Percentiles rank a stretch among this genome's conserved stretches.
Evolutionary conservation across 2,888 invertebrate species (phyloP).

Genomic region (Villa cingulata): DNA sequence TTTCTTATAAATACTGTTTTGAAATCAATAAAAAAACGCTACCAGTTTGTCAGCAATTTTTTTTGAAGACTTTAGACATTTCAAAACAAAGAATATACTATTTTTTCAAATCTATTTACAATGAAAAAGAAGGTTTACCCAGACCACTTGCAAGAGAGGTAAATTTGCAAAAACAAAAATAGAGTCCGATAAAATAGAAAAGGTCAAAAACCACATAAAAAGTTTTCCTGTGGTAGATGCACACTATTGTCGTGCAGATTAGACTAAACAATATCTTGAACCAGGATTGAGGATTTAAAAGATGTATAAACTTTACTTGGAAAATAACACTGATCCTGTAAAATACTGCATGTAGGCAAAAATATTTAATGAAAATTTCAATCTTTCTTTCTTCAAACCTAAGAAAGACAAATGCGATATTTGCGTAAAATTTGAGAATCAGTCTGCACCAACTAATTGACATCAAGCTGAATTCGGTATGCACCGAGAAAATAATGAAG

Average conservation of each 20-base stretch:
- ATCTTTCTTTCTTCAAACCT: conserved; percentile 5
- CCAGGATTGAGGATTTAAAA: conserved; percentile 1
- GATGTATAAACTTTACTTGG: conserved; percentile 7
- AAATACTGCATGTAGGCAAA: background rate
- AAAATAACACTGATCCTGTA: background rate
- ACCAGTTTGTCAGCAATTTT: conserved; percentile 5
- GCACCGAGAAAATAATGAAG: too few relatives aligned
- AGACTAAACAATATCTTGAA: conserved; percentile 10
- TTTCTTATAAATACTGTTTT: conserved; percentile 5
- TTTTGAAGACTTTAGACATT: conserved; percentile 8
- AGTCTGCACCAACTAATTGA: background rate
- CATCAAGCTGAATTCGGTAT: background rate
- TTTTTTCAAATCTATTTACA: conserved; percentile 7
- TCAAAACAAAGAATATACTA: conserved; percentile 7
- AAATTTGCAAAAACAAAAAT: conserved; percentile 4
- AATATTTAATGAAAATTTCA: conserved; percentile 5
- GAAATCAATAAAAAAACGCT: background rate
- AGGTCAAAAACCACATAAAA: conserved; percentile 8
- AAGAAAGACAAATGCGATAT: conserved; percentile 8
- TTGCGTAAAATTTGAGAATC: conserved; percentile 2
- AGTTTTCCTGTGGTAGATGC: conserved; percentile 5
- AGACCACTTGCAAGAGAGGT: background rate
- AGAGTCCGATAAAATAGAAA: background rate
- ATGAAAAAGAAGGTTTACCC: background rate
- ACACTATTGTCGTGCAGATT: conserved; percentile 7